Evolutionary conservation across 2,797 vertebrate species (phyloP), one percentile per base, ranked within the genome.

Genomic region (Scomberomorus guttatus): DNA sequence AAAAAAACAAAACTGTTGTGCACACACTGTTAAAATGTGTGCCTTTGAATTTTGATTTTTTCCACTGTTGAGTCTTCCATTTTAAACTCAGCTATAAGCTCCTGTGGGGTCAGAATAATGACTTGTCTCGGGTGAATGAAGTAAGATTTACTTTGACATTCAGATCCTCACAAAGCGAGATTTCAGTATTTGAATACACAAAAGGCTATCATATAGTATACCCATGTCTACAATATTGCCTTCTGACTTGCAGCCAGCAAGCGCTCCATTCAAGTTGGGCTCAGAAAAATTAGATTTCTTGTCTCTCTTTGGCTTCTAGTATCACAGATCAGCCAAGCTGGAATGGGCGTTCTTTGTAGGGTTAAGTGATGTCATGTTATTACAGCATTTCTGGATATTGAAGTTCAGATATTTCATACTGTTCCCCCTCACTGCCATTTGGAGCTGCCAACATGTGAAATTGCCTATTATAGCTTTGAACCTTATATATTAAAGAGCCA

Each of bases 331-430:
- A 22, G 2, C n/a, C 13, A 6, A 32, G 39, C 4, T 46, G 8
- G 77, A 63, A 6, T 3, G 11, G 29, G 24, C 64, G 17, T 62
- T 64, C 29, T 66, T 4, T 12, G 13, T 0, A 14, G 39, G 62
- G 65, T 74, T 56, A 81, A 68, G n/a, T 71, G 56, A 52, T 56
- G 58, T 44, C 46, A 60, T 51, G 5, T 57, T 58, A 10, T 55
- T 62, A 5, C 3, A 20, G 25, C 2, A 5, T 62, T 52, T 48
- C 24, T 76, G 8, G n/a, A 8, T 65, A 18, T 54, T 65, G 12
- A 46, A 59, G 10, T 55, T 59, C 8, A n/a, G 14, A 67, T 42
- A 29, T 67, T 70, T 57, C 37, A 60, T 17, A 17, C 22, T 25
- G 9, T 58, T 44, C 17, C 27, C 25, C 14, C 57, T 62, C 1